Percentiles rank a stretch among this genome's conserved stretches.
These are phyloP conservation scores for Oxytorus armatus DNA, from an alignment of 2,888 invertebrate genomes.

Conservation along the genomic window DNA sequence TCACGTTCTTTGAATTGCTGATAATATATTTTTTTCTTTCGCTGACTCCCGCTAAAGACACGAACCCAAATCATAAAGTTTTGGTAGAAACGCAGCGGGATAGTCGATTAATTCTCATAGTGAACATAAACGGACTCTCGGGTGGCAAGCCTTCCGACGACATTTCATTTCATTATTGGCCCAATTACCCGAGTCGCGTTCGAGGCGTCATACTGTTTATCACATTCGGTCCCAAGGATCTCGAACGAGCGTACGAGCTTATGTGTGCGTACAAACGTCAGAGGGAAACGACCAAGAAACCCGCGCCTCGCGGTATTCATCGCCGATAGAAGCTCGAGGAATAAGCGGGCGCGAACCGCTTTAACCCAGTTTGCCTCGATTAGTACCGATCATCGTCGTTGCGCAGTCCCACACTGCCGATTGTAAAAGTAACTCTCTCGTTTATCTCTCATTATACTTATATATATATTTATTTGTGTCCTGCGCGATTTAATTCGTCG, in stretches of 20 bases:
- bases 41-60: not conserved
- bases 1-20: no score
- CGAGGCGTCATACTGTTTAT: conserved; percentile 75
- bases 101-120: conserved; percentile 42
- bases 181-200: conserved; percentile 74
- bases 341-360: conserved; percentile 68
- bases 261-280: not conserved
- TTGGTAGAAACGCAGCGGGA: conserved; percentile 23
- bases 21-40: no score
- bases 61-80: not conserved
- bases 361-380: conserved; percentile 73
- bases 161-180: conserved; percentile 79
- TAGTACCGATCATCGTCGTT: conserved; percentile 58
- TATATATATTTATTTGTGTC: conserved; percentile 10
- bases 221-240: conserved; percentile 58
- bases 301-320: conserved; percentile 16
- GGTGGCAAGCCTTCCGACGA: conserved; percentile 66
- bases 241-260: not conserved
- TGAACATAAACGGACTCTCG: conserved; percentile 50
- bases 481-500: conserved; percentile 17
- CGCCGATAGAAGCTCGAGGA: conserved; percentile 14
- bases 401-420: conserved; percentile 58
- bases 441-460: conserved; percentile 3
- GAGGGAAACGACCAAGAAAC: conserved; percentile 24
- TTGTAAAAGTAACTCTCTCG: conserved; percentile 51